Percentiles rank a stretch among this genome's conserved stretches.
Evolutionary conservation across 2,888 invertebrate genomes (phyloP).

Genomic region (Acrocera orbiculus): DNA sequence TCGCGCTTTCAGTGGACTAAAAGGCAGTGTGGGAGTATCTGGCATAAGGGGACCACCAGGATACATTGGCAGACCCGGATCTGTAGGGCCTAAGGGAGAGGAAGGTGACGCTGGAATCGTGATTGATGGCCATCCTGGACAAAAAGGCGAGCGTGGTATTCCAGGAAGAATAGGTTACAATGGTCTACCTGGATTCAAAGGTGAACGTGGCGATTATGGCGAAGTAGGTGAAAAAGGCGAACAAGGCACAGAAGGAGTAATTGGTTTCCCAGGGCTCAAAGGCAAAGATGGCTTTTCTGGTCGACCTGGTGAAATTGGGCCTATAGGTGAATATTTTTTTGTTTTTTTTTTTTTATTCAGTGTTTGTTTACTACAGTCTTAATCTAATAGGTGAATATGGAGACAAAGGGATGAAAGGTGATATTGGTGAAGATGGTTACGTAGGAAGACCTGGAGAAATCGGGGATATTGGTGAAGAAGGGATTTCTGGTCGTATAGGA

Average conservation of each 20-base stretch:
- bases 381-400: too few species aligned
- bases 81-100: constrained; percentile 36
- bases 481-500: constrained; percentile 32
- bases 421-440: constrained; percentile 25
- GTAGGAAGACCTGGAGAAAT: constrained; percentile 33
- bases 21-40: constrained; percentile 33
- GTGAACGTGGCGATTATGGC: constrained; percentile 34
- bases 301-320: constrained; percentile 31
- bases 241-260: constrained; percentile 33
- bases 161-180: constrained; percentile 35
- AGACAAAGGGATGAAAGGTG: too few species aligned
- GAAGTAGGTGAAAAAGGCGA: constrained; percentile 36
- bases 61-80: constrained; percentile 27
- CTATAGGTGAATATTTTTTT: constrained; percentile 32
- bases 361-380: too few species aligned
- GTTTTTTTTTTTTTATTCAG: too few species aligned
- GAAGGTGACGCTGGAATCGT: constrained; percentile 36
- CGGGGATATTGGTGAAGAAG: constrained; percentile 40
- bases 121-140: constrained; percentile 33
- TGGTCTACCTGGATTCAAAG: constrained; percentile 35
- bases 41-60: constrained; percentile 41
- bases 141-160: constrained; percentile 44
- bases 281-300: constrained; percentile 37
- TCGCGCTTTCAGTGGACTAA: constrained; percentile 32
- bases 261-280: constrained; percentile 23